A percentile compares a stretch with the other conserved stretches of the same genome.
phyloP scores from a whole-genome alignment of 2,888 invertebrate species.

The Spatulosminthurus flaviceps region DNA sequence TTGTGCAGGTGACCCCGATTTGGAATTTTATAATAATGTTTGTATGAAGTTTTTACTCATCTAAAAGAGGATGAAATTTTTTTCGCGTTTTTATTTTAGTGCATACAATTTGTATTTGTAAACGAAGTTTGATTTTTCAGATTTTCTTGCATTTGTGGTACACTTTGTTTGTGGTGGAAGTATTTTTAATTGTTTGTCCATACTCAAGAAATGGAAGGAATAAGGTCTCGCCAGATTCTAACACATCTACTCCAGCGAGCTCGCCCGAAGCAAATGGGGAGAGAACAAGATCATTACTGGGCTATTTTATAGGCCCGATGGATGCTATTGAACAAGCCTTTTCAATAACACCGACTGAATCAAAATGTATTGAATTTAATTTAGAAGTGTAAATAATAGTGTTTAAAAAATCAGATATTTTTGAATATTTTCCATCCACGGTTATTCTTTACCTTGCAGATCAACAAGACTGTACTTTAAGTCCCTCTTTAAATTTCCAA shows the following conservation, averaged over 20 bases:
- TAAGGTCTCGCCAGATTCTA: neutral
- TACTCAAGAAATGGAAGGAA: neutral
- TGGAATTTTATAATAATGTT: too few relatives aligned
- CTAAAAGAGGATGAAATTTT: neutral
- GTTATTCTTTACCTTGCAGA: slow-evolving; percentile 4
- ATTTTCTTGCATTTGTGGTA: slow-evolving; percentile 29
- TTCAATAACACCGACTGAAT: neutral
- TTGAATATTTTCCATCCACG: too few relatives aligned
- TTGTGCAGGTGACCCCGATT: slow-evolving; percentile 35
- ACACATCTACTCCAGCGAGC: neutral
- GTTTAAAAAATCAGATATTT: too few relatives aligned
- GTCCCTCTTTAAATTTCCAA: slow-evolving; percentile 1
- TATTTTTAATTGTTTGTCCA: slow-evolving; percentile 24
- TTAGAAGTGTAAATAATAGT: too few relatives aligned
- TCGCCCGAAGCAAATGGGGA: too few relatives aligned
- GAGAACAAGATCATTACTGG: too few relatives aligned
- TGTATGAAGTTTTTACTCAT: neutral
- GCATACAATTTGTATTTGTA: too few relatives aligned
- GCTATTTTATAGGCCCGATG: neutral
- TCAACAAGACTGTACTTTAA: slow-evolving; percentile 21
- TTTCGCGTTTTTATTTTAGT: neutral
- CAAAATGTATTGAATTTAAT: slow-evolving; percentile 24
- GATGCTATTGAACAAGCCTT: slow-evolving; percentile 21
- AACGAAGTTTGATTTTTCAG: too few relatives aligned
- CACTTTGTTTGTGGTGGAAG: slow-evolving; percentile 28